Conservation (phyloP, 2,888 invertebrate species). For the Drosophila macrothrix region DNA sequence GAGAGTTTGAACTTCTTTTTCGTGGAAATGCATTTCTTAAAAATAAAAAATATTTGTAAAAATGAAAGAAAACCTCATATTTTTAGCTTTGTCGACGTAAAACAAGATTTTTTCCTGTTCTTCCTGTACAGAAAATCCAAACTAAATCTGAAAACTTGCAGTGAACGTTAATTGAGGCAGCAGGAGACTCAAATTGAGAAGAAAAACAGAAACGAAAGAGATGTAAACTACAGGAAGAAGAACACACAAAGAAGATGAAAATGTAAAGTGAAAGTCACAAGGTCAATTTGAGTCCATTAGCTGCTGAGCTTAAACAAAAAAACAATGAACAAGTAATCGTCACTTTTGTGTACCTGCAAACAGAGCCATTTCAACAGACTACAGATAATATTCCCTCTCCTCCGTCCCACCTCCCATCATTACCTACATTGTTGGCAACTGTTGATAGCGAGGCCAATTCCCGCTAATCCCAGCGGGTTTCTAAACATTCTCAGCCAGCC, state of each 20-base stretch:
- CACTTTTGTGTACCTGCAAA: constrained; percentile 54
- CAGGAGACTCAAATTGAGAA: constrained; percentile 6
- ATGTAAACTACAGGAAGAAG: constrained; percentile 13
- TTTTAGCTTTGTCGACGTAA: too few relatives aligned
- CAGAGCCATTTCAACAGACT: constrained; percentile 48
- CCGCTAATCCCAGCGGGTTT: constrained; percentile 17
- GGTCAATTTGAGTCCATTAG: constrained; percentile 71
- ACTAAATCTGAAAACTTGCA: constrained; percentile 42
- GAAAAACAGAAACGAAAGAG: constrained; percentile 8
- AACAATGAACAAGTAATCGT: constrained; percentile 51
- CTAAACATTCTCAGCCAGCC: constrained; percentile 10
- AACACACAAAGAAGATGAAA: constrained; percentile 17
- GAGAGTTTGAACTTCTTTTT: too few relatives aligned
- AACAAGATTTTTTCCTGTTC: neutral
- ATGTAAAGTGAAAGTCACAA: constrained; percentile 52
- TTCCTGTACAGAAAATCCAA: constrained; percentile 34
- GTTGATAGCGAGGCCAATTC: constrained; percentile 46
- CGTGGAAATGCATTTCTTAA: too few relatives aligned
- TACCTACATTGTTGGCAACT: constrained; percentile 36
- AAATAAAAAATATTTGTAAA: too few relatives aligned
- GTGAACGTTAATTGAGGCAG: constrained; percentile 46
- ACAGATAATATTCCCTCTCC: constrained; percentile 2
- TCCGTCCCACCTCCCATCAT: neutral
- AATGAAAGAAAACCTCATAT: too few relatives aligned
- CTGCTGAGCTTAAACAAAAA: constrained; percentile 61